Percentiles rank a stretch among this genome's conserved stretches.
phyloP scores from a whole-genome alignment of 2,888 invertebrate species.

The Pollenia griseotomentosa region DNA sequence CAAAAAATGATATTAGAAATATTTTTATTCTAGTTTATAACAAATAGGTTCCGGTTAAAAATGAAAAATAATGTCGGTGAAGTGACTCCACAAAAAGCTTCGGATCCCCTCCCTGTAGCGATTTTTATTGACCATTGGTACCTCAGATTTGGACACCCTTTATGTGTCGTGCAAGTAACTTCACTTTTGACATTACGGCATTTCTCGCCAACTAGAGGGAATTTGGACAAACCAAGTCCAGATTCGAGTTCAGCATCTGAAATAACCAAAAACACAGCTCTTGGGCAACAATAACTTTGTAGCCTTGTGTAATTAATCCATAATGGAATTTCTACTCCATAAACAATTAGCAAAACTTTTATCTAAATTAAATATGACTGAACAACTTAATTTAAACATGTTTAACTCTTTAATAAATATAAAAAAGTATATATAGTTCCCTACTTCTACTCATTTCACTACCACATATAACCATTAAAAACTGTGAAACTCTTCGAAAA shows the following conservation, averaged over 20 bases:
- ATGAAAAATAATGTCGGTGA: too few species aligned
- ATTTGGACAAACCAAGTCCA: too few species aligned
- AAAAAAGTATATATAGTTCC: constrained; percentile 17
- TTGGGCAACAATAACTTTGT: too few species aligned
- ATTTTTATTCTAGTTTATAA: too few species aligned
- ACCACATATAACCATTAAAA: background rate
- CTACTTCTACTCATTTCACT: constrained; percentile 55
- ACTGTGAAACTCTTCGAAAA: constrained; percentile 26
- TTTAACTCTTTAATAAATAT: constrained; percentile 4
- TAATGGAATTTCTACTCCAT: background rate
- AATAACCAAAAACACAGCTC: background rate
- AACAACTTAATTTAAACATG: constrained; percentile 26
- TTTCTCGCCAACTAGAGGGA: too few species aligned
- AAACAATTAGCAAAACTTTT: constrained; percentile 29
- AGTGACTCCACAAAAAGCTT: too few species aligned
- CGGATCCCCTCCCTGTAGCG: too few species aligned
- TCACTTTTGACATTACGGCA: background rate
- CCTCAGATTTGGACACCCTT: too few species aligned
- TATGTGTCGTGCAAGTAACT: background rate
- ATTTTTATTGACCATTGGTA: too few species aligned
- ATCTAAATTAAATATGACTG: constrained; percentile 56
- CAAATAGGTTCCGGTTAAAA: too few species aligned
- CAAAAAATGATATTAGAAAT: too few species aligned
- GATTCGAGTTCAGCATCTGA: too few species aligned
- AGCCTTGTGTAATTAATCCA: background rate